Conservation (phyloP, 2,797 vertebrate genomes). For the Rousettus madagascariensis region DNA sequence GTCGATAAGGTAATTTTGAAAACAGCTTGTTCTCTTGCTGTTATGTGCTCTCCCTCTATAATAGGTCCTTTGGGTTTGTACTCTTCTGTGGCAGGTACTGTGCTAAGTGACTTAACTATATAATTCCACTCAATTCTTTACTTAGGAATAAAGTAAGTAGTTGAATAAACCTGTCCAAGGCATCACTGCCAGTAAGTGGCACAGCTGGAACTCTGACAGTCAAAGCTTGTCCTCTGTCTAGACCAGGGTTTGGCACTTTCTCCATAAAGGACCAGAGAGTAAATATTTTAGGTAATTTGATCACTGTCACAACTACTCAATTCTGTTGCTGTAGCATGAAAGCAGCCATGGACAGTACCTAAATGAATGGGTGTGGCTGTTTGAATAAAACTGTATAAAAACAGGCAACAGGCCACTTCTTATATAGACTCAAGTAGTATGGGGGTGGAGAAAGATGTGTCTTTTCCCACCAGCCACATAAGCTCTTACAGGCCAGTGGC, state of each 20-base stretch:
- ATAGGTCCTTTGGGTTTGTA: neutral
- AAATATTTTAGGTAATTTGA: neutral
- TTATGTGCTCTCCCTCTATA: rapidly evolving
- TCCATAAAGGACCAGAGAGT: neutral
- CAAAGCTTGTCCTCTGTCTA: neutral
- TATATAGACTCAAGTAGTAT: neutral
- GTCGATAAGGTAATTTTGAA: neutral
- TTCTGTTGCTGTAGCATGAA: neutral
- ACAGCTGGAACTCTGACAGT: neutral
- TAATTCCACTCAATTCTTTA: neutral
- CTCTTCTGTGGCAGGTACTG: neutral
- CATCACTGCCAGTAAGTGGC: neutral
- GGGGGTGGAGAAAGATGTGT: too few species aligned
- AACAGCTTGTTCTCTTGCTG: neutral
- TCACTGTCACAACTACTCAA: neutral
- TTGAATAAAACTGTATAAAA: constrained; percentile 3
- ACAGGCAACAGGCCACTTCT: neutral
- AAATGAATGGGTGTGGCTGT: neutral
- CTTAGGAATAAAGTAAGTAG: neutral
- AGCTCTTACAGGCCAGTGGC: neutral
- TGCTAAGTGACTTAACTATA: neutral
- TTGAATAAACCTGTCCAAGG: neutral
- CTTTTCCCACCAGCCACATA: neutral
- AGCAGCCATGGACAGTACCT: neutral
- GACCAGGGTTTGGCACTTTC: neutral